phyloP scores from a whole-genome alignment of 2,888 invertebrate genomes.

The Orthonychiurus folsomi region DNA sequence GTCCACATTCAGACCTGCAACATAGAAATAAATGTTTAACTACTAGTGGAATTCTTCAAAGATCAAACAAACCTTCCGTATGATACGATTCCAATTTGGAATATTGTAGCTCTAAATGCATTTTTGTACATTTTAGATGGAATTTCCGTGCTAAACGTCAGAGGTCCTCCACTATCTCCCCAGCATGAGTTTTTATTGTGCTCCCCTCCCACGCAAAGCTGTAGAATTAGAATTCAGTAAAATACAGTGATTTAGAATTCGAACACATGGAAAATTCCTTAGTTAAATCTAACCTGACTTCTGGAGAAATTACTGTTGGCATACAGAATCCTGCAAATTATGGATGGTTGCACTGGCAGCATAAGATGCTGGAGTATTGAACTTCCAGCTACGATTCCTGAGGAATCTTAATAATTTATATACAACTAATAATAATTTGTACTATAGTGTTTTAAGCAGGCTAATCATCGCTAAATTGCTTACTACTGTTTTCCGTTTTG shows the following conservation, averaged over 20 bases:
- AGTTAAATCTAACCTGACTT: conserved; percentile 21
- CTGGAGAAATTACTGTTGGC: conserved; percentile 18
- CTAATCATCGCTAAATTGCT: conserved; percentile 8
- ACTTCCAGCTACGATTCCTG: conserved; percentile 25
- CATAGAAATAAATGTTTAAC: too few species aligned
- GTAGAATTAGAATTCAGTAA: too few species aligned
- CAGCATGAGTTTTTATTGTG: conserved; percentile 38
- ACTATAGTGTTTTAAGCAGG: neutral
- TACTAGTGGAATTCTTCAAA: too few species aligned
- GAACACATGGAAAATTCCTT: neutral
- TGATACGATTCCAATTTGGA: conserved; percentile 41
- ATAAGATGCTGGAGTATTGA: conserved; percentile 26
- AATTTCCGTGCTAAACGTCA: conserved; percentile 18
- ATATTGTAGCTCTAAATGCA: conserved; percentile 17
- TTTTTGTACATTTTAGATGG: conserved; percentile 11
- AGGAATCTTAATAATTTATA: conserved; percentile 1
- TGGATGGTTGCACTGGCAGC: conserved; percentile 28
- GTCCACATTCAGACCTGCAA: conserved; percentile 33
- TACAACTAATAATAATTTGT: neutral
- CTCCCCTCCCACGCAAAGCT: conserved; percentile 40
- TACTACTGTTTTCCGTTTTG: too few species aligned
- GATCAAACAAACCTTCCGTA: too few species aligned
- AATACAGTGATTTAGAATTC: neutral
- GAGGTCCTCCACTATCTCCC: conserved; percentile 35
- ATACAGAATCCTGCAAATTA: conserved; percentile 26